Conservation (phyloP, 2,113 vertebrate species). For the Protomyctophum bolini region DNA sequence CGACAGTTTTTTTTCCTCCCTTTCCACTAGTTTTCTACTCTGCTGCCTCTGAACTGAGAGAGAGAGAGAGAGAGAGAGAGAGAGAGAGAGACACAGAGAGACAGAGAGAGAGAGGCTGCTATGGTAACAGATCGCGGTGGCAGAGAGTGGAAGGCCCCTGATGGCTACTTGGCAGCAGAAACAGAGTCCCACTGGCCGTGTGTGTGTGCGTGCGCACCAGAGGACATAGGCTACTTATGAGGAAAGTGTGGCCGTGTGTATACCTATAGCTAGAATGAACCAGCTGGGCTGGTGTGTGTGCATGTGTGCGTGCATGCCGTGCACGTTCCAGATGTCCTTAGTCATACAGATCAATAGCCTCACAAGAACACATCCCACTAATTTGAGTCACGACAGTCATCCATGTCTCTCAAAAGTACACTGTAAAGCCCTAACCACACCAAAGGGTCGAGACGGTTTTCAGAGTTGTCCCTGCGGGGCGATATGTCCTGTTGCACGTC, state of each 20-base stretch:
- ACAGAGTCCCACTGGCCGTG: constrained; percentile 54
- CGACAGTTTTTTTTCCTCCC: constrained; percentile 12
- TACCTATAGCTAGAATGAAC: constrained; percentile 23
- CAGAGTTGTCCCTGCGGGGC: no score
- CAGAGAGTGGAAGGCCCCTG: constrained; percentile 64
- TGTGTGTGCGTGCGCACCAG: constrained; percentile 14
- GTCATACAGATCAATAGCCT: constrained; percentile 56
- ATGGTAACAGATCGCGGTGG: constrained; percentile 73
- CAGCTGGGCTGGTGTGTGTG: constrained; percentile 9
- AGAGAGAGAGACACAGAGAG: constrained; percentile 16
- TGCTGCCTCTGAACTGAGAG: constrained; percentile 49
- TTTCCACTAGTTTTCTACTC: constrained; percentile 51
- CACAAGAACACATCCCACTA: constrained; percentile 49
- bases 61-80: constrained; percentile 37
- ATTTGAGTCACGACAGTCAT: constrained; percentile 36
- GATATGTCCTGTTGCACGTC: no score
- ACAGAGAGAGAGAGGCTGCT: constrained; percentile 59
- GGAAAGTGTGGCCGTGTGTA: constrained; percentile 19
- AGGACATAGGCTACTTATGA: constrained; percentile 32
- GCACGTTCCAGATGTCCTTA: constrained; percentile 69
- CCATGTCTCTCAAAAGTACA: neutral
- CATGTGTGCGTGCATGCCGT: neutral
- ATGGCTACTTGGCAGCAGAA: constrained; percentile 70
- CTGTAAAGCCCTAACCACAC: neutral
- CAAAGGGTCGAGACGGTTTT: no score